Evolutionary conservation across 1,140 invertebrate species (phyloP).

Genomic region (Amyelois transitella): DNA sequence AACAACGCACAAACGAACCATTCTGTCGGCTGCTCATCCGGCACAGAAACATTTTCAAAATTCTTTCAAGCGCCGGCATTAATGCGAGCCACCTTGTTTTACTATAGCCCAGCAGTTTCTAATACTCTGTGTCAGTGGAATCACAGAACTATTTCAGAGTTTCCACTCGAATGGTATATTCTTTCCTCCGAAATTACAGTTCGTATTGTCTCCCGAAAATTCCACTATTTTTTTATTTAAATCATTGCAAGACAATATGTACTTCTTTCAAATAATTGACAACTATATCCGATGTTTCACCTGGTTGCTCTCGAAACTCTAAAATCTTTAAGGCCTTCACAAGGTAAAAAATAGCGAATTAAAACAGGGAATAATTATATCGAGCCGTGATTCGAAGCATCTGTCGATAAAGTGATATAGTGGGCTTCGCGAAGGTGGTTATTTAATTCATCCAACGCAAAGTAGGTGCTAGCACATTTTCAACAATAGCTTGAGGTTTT

Average conservation of each 20-base stretch:
- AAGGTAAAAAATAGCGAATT: slow-evolving; percentile 28
- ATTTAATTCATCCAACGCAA: slow-evolving; percentile 29
- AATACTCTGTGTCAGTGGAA: slow-evolving; percentile 22
- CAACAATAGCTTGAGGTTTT: slow-evolving; percentile 35
- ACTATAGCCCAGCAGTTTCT: slow-evolving; percentile 28
- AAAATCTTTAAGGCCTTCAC: slow-evolving; percentile 38
- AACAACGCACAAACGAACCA: no score
- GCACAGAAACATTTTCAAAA: slow-evolving; percentile 26
- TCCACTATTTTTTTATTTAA: slow-evolving; percentile 23
- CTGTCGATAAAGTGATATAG: slow-evolving; percentile 24
- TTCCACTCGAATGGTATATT: slow-evolving; percentile 19
- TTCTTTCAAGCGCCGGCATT: slow-evolving; percentile 5
- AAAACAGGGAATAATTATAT: slow-evolving; percentile 29
- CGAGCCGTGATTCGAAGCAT: slow-evolving; percentile 31
- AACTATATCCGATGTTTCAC: slow-evolving; percentile 3
- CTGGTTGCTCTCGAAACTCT: slow-evolving; percentile 17
- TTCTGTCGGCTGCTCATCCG: no score
- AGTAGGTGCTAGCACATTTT: slow-evolving; percentile 23
- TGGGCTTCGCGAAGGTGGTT: slow-evolving; percentile 26
- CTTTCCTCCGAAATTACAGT: slow-evolving; percentile 13
- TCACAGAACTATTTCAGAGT: slow-evolving; percentile 18
- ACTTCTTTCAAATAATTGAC: slow-evolving; percentile 2
- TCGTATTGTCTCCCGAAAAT: slow-evolving; percentile 25
- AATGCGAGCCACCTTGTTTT: slow-evolving; percentile 10
- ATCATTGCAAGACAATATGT: slow-evolving; percentile 19